Conservation (phyloP, 1,140 invertebrate species). For the Ganaspis sp. region DNA sequence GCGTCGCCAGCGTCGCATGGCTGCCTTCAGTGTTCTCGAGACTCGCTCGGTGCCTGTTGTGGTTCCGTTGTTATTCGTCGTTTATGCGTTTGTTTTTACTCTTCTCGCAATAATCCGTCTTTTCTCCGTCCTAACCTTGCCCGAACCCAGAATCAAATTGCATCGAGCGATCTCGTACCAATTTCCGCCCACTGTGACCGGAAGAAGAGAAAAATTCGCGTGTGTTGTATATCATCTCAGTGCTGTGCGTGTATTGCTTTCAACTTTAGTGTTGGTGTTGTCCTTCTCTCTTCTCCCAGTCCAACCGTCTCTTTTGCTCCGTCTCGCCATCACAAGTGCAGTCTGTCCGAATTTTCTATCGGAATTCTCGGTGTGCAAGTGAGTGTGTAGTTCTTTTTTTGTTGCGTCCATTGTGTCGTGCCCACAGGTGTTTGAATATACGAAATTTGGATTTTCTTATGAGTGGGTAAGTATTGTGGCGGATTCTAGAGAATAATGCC, state of each 20-base stretch:
- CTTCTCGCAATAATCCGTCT: conserved; percentile 30
- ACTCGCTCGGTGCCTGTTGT: conserved; percentile 68
- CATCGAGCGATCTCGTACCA: neutral
- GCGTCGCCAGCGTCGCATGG: conserved; percentile 67
- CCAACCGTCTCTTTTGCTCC: conserved; percentile 31
- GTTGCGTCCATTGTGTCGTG: conserved; percentile 53
- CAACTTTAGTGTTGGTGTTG: conserved; percentile 35
- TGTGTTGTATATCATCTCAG: conserved; percentile 12
- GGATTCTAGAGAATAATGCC: neutral
- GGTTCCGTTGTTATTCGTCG: conserved; percentile 35
- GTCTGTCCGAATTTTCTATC: conserved; percentile 35
- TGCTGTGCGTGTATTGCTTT: conserved; percentile 44
- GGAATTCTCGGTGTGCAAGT: conserved; percentile 15
- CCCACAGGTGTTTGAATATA: conserved; percentile 34
- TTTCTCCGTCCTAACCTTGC: conserved; percentile 27
- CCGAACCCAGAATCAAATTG: neutral
- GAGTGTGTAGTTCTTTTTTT: conserved; percentile 45
- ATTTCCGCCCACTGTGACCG: neutral
- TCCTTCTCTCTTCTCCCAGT: neutral
- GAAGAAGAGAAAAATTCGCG: conserved; percentile 32
- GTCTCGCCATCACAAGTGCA: conserved; percentile 29
- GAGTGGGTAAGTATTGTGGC: no score
- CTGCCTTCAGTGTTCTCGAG: conserved; percentile 72
- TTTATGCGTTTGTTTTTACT: conserved; percentile 32
- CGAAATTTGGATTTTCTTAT: conserved; percentile 6